A percentile compares a stretch with the other conserved stretches of the same genome.
Evolutionary conservation across 2,888 invertebrate species (phyloP).

Genomic region (Noctuana brunneofusca): DNA sequence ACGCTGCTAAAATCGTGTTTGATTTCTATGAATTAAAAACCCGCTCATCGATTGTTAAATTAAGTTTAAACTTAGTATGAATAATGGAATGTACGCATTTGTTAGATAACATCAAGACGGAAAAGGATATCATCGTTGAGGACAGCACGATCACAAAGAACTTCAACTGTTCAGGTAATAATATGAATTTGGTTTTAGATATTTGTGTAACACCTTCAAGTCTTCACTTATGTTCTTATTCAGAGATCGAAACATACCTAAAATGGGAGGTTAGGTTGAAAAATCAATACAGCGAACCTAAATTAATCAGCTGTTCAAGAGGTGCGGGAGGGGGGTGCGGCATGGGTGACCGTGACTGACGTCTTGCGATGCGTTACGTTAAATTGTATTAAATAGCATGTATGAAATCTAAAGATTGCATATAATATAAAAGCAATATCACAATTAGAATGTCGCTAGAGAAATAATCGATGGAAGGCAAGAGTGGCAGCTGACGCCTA

Average conservation of each 20-base stretch:
- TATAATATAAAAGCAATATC: not conserved
- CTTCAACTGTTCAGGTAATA: slow-evolving; percentile 85
- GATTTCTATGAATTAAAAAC: slow-evolving; percentile 58
- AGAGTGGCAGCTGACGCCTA: slow-evolving; percentile 24
- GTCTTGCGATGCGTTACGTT: slow-evolving; percentile 57
- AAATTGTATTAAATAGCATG: not conserved
- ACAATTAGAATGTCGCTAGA: slow-evolving; percentile 5
- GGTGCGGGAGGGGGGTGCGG: slow-evolving; percentile 62
- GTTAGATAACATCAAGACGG: slow-evolving; percentile 84
- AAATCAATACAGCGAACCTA: slow-evolving; percentile 80
- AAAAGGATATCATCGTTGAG: slow-evolving; percentile 73
- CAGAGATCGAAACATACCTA: slow-evolving; percentile 46
- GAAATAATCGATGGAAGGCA: slow-evolving; percentile 1
- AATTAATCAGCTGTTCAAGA: slow-evolving; percentile 80
- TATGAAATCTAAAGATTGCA: slow-evolving; percentile 17
- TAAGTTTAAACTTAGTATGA: slow-evolving; percentile 61
- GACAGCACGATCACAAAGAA: slow-evolving; percentile 84
- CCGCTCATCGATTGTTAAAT: slow-evolving; percentile 50
- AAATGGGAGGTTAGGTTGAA: slow-evolving; percentile 69
- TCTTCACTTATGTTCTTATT: slow-evolving; percentile 31
- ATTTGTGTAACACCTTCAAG: slow-evolving; percentile 26
- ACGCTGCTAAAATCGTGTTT: slow-evolving; percentile 49
- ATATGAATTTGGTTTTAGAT: slow-evolving; percentile 44
- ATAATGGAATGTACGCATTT: slow-evolving; percentile 88
- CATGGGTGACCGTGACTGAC: slow-evolving; percentile 73